Percentiles rank a stretch among this genome's conserved stretches.
Conservation (phyloP, 2,888 invertebrate species). For the Spatulosminthurus flaviceps region DNA sequence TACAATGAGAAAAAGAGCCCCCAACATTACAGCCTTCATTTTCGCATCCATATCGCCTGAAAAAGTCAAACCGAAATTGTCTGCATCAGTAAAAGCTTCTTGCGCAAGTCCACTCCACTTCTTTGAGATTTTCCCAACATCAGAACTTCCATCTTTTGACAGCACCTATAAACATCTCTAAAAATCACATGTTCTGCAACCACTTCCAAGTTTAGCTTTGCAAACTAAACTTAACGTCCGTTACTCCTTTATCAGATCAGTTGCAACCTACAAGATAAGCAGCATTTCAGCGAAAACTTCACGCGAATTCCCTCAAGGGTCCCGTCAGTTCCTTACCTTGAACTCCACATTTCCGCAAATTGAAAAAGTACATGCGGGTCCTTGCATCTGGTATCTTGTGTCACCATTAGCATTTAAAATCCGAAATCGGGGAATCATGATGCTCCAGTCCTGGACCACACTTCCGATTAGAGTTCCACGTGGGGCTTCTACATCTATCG, state of each 20-base stretch:
- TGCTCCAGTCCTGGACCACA: constrained; percentile 76
- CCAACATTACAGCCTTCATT: constrained; percentile 68
- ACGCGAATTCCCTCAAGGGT: too few species aligned
- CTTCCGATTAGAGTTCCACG: constrained; percentile 77
- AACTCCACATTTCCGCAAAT: constrained; percentile 87
- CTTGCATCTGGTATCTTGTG: constrained; percentile 80
- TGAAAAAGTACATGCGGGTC: constrained; percentile 81
- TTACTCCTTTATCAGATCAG: too few species aligned
- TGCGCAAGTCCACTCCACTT: constrained; percentile 69
- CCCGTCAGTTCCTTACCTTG: constrained; percentile 71
- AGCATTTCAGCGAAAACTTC: too few species aligned
- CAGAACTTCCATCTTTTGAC: constrained; percentile 66
- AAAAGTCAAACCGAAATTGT: constrained; percentile 70
- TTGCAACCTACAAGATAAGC: too few species aligned
- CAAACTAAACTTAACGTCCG: too few species aligned
- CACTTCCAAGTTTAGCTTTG: too few species aligned
- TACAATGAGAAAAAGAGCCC: constrained; percentile 69
- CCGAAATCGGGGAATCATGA: constrained; percentile 77
- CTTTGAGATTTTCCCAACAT: constrained; percentile 69
- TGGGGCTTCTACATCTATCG: constrained; percentile 79
- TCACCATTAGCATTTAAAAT: constrained; percentile 80
- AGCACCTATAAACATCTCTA: constrained; percentile 66
- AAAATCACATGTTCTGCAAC: too few species aligned
- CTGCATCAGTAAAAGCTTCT: constrained; percentile 69
- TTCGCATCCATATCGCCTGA: constrained; percentile 69